phyloP scores from a whole-genome alignment of 2,888 invertebrate species.

The Tanaodytes sp. region DNA sequence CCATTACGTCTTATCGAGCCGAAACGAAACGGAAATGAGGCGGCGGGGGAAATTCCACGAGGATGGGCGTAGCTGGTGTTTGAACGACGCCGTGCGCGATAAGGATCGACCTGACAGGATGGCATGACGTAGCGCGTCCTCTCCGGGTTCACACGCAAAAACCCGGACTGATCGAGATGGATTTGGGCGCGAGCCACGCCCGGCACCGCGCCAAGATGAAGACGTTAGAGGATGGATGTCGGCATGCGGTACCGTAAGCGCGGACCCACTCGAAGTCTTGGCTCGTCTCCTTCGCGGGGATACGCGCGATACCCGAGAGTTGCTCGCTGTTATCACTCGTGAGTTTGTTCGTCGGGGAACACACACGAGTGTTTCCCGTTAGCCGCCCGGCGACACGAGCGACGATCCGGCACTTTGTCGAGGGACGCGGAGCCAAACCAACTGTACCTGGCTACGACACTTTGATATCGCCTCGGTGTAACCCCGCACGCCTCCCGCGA shows the following conservation, averaged over 20 bases:
- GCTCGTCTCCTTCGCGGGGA: slow-evolving; percentile 28
- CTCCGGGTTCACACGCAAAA: slow-evolving; percentile 17
- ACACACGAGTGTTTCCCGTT: slow-evolving; percentile 50
- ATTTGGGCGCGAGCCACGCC: slow-evolving; percentile 2
- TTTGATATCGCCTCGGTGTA: slow-evolving; percentile 39
- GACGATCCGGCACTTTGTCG: slow-evolving; percentile 48
- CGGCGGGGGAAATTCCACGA: slow-evolving; percentile 1
- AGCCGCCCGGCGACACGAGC: slow-evolving; percentile 44
- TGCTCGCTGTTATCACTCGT: slow-evolving; percentile 44
- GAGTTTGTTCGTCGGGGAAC: slow-evolving; percentile 33
- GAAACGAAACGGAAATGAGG: slow-evolving; percentile 19
- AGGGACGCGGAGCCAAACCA: slow-evolving; percentile 41
- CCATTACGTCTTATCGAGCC: slow-evolving; percentile 25
- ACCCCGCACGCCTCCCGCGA: slow-evolving; percentile 14
- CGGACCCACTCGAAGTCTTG: no score
- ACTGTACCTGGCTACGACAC: slow-evolving; percentile 50
- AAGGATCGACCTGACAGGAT: slow-evolving; percentile 12
- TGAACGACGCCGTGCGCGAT: slow-evolving; percentile 29
- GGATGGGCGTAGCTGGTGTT: slow-evolving; percentile 25
- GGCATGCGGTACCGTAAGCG: slow-evolving; percentile 42
- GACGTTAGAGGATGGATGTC: slow-evolving; percentile 50
- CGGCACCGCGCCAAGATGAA: slow-evolving; percentile 54
- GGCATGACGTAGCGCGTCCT: slow-evolving; percentile 9
- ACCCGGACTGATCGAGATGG: no score
- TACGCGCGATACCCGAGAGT: slow-evolving; percentile 33